Evolutionary conservation across 2,113 vertebrate species (phyloP).

Genomic region (Indri indri): DNA sequence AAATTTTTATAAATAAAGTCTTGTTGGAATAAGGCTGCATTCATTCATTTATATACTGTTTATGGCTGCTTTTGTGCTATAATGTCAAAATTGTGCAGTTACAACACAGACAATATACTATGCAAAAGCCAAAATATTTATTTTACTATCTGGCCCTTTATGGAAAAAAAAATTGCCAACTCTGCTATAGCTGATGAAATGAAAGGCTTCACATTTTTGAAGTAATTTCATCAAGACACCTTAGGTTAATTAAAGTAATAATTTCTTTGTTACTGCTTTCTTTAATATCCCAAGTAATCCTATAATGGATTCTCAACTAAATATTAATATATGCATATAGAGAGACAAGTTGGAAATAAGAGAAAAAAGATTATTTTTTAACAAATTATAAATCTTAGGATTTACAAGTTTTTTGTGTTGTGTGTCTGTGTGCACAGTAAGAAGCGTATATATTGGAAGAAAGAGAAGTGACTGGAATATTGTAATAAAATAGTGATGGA

Average conservation of each 20-base stretch:
- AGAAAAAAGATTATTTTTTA: neutral
- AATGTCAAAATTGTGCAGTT: neutral
- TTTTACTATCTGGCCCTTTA: neutral
- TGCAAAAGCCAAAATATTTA: neutral
- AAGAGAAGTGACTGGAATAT: neutral
- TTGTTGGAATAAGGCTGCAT: neutral
- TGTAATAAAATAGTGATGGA: neutral
- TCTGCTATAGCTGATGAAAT: neutral
- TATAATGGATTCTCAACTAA: neutral
- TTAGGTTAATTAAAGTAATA: neutral
- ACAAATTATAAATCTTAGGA: neutral
- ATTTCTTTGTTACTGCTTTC: neutral
- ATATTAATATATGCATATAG: neutral
- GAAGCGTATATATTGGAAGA: neutral
- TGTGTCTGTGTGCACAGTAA: neutral
- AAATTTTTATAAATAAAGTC: neutral
- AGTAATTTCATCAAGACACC: neutral
- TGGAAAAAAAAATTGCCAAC: neutral
- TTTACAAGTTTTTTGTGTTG: neutral
- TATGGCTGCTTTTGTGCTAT: neutral
- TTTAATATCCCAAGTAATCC: neutral
- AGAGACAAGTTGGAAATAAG: neutral
- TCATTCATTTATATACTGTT: neutral
- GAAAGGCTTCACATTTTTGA: neutral
- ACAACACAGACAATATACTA: neutral